Evolutionary conservation across 2,113 vertebrate genomes (phyloP), one percentile per base, ranked within the genome.

Genomic region (Fregata magnificens): DNA sequence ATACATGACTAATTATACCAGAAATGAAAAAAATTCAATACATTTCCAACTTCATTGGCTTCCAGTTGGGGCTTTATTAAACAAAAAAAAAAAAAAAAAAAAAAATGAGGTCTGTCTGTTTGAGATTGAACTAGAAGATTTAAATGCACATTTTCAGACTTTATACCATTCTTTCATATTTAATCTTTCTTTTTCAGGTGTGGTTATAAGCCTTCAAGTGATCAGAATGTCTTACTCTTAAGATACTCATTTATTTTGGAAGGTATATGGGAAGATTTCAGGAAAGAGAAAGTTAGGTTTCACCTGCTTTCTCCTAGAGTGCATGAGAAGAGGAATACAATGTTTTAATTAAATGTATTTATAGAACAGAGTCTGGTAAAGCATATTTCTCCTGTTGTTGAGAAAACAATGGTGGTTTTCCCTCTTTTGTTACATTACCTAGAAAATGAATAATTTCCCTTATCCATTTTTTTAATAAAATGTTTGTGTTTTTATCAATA

Each of bases 121-220:
- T 86, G 56, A 95, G 36, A 92, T 84, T 84, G 73, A 90, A 79
- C 31, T 52, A 29, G 52, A 79, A 93, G 88, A 95, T 89, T 82
- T 95, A 97, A 96, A 85, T 40, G 53, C 69, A 71, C 34, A 56
- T 95, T 96, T 96, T 74, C 73, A 84, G 63, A 71, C n/a, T 95
- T 91, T 85, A 91, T 79, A 26, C 44, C 20, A 24, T 72, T 49
- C 56, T 76, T 85, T 85, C 61, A 53, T 69, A 74, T 93, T 88
- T 93, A 78, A 78, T 93, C 70, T 94, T 89, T 61, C 36, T 89
- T 76, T 91, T 79, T 55, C 67, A 82, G 47, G 36, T 40, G 42
- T 58, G 34, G 32, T 73, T 87, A 66, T 85, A 91, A 95, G 62
- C 44, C 58, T 94, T 82, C 36, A 58, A 69, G 45, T 80, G 58